These are phyloP conservation scores for Oryzias curvinotus DNA, from an alignment of 2,113 vertebrate genomes.

Conservation along the genomic window DNA sequence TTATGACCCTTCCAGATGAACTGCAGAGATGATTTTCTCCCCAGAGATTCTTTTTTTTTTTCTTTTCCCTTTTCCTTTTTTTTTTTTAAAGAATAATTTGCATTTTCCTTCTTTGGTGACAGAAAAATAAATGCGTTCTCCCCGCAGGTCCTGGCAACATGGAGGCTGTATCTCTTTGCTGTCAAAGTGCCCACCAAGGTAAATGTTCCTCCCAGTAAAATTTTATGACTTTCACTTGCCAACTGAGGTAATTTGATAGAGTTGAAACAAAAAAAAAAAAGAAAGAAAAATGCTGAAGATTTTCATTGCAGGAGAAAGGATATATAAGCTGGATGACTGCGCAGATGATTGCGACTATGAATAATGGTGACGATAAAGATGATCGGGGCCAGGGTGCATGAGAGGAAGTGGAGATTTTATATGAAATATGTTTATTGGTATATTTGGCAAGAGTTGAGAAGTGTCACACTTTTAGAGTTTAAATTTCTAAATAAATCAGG, in stretches of 20 bases:
- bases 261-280: constrained; percentile 6
- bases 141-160: constrained; percentile 81
- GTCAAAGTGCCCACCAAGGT: constrained; percentile 89
- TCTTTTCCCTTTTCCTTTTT: constrained; percentile 48
- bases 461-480: neutral
- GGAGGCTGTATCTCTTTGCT: constrained; percentile 86
- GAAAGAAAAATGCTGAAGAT: neutral
- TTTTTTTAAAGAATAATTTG: constrained; percentile 50
- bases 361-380: constrained; percentile 9
- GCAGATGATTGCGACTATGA: constrained; percentile 24
- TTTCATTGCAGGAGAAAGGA: constrained; percentile 24
- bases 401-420: constrained; percentile 17
- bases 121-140: constrained; percentile 61
- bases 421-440: constrained; percentile 11
- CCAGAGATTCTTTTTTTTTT: constrained; percentile 47
- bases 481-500: neutral
- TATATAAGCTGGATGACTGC: constrained; percentile 28
- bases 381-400: constrained; percentile 11
- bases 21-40: constrained; percentile 53
- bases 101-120: constrained; percentile 64
- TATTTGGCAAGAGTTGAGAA: neutral
- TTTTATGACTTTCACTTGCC: constrained; percentile 59
- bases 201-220: constrained; percentile 54
- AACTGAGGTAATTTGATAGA: constrained; percentile 43
- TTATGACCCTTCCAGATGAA: constrained; percentile 45